Conservation (phyloP, 1,140 invertebrate species). For the Drosophila ogumai region DNA sequence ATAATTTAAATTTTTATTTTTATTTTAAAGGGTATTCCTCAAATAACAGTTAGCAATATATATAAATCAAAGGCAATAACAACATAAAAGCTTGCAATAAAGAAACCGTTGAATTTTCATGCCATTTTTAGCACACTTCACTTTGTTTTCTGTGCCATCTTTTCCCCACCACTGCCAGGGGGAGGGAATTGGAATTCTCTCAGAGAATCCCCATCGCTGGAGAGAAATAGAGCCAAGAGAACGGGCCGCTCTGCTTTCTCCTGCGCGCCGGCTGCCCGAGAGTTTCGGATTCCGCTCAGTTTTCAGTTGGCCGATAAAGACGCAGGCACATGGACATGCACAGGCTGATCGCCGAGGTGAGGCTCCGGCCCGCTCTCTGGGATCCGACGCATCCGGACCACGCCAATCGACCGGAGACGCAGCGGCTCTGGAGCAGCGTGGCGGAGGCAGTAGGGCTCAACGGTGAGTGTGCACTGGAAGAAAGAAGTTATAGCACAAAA, state of each 20-base stretch:
- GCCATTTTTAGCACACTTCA: conserved; percentile 7
- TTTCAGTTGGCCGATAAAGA: conserved; percentile 70
- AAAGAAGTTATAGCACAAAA: not conserved
- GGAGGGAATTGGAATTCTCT: not conserved
- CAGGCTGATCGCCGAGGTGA: conserved; percentile 73
- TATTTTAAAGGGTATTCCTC: not conserved
- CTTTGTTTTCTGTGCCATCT: conserved; percentile 1
- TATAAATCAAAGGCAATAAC: not conserved
- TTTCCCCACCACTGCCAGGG: not conserved
- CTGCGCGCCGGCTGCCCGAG: conserved; percentile 24
- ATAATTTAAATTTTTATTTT: too few relatives aligned
- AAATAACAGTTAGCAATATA: too few relatives aligned
- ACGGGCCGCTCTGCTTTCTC: conserved; percentile 1
- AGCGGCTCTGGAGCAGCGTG: conserved; percentile 60
- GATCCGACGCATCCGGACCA: conserved; percentile 63
- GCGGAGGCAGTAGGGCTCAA: conserved; percentile 47
- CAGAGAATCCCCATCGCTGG: conserved; percentile 6
- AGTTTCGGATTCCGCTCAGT: conserved; percentile 36
- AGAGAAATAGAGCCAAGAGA: conserved; percentile 9
- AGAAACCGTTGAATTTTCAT: not conserved
- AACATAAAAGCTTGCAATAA: not conserved
- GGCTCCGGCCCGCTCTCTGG: conserved; percentile 70
- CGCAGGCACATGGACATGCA: conserved; percentile 75
- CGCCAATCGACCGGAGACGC: conserved; percentile 60
- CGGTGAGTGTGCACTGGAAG: conserved; percentile 59